Base-by-base conservation (phyloP, 1,140 invertebrate species). In the Drosophila watanabei region DNA sequence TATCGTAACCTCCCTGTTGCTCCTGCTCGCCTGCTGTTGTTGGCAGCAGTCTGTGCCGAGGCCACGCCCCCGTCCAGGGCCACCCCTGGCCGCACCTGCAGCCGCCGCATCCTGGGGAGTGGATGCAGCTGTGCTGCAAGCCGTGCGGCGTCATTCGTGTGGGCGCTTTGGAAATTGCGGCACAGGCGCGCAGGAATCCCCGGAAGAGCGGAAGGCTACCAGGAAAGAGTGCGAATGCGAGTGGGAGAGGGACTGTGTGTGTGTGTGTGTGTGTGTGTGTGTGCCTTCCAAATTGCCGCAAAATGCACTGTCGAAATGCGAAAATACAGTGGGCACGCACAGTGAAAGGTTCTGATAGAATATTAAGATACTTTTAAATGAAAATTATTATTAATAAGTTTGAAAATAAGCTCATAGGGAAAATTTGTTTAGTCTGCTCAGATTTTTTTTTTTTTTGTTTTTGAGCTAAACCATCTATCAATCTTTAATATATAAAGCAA, bases 111-210 rank as follows among this genome's bases (percentile, higher is more conserved):
- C 75, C 72, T 45, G 39, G 59, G 58, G 30, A 69, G 20, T 43
- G 60, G 59, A 72, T 72, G 59, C 76, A 71, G 76, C 77, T 71
- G 68, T 79, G 72, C 83, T 88, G 84, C 87, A 88, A 83, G 78
- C 73, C 70, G 43, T 52, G 49, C 81, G 80, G 76, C 71, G 71
- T 70, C 66, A 52, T 54, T 73, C 81, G 86, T 84, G 85, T 88
- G 85, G 85, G 85, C 81, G 85, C 63, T 75, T 75, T 60, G 66
- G 60, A 89, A 88, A 81, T 85, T 45, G 70, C 69, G 14, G 48
- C 39, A 81, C 79, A 89, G 85, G 85, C 78, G 81, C 78, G 43
- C 85, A 88, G 78, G 64, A 89, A 49, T 60, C 41, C 39, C 37
- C 57, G 64, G 37, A 46, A 68, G 60, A 48, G 65, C 33, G 56